These are phyloP conservation scores for Tryphoninae sp. DNA, from an alignment of 2,888 invertebrate species.

Conservation along the genomic window DNA sequence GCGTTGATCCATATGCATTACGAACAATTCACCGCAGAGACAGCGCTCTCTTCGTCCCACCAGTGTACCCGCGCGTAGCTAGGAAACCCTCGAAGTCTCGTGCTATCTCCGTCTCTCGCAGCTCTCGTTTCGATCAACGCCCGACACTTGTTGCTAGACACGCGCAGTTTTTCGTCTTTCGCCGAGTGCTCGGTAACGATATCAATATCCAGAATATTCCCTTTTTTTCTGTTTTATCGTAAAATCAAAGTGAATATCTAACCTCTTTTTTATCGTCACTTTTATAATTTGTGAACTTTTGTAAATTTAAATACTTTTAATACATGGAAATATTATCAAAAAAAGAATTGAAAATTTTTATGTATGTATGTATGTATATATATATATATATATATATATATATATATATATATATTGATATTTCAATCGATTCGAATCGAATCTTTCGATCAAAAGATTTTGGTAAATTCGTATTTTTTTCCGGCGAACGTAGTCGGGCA, in stretches of 20 bases:
- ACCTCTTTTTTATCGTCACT: too few species aligned
- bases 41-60: not conserved
- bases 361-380: too few species aligned
- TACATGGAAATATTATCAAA: too few species aligned
- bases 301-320: too few species aligned
- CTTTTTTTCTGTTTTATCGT: too few species aligned
- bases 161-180: slow-evolving; percentile 17
- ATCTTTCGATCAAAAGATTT: too few species aligned
- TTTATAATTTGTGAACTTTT: too few species aligned
- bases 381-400: too few species aligned
- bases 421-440: too few species aligned
- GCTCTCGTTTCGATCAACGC: slow-evolving; percentile 25
- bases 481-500: not conserved
- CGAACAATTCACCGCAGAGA: not conserved
- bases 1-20: slow-evolving; percentile 54
- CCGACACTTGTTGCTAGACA: slow-evolving; percentile 44
- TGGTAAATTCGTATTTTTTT: not conserved
- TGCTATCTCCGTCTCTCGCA: slow-evolving; percentile 11
- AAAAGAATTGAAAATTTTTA: too few species aligned
- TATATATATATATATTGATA: too few species aligned
- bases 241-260: too few species aligned
- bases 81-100: slow-evolving; percentile 24
- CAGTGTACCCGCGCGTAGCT: slow-evolving; percentile 34
- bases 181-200: slow-evolving; percentile 15
- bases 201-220: not conserved